Evolutionary conservation across 2,113 vertebrate genomes (phyloP).

Genomic region (Cyphomyrus discorhynchus): DNA sequence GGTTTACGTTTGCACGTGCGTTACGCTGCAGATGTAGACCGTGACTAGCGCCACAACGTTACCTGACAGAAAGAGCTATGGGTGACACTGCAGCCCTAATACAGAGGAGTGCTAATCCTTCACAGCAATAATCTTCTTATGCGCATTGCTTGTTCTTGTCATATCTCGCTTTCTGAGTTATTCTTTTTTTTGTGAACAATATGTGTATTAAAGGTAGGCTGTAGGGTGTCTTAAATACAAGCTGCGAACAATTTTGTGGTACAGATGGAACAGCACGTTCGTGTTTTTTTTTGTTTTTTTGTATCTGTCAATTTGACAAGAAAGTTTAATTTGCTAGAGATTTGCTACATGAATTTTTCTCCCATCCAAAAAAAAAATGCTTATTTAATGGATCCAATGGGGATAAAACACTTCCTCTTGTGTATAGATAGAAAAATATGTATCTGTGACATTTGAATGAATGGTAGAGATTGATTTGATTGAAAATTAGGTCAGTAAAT

Average conservation of each 20-base stretch:
- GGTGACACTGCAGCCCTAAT: neutral
- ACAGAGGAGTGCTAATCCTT: neutral
- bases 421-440: neutral
- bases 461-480: neutral
- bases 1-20: neutral
- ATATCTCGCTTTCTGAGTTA: slow-evolving; percentile 26
- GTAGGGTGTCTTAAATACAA: neutral
- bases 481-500: neutral
- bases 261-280: neutral
- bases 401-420: neutral
- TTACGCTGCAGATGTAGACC: neutral
- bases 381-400: neutral
- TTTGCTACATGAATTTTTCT: neutral
- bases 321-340: neutral
- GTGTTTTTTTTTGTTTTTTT: neutral
- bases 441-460: neutral
- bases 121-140: slow-evolving; percentile 28
- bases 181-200: slow-evolving; percentile 21
- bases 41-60: neutral
- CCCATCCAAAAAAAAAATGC: neutral
- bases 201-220: slow-evolving; percentile 19
- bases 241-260: neutral
- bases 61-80: neutral
- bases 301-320: neutral
- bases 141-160: slow-evolving; percentile 18